Evolutionary conservation across 2,797 vertebrate genomes (phyloP), one percentile per base, ranked within the genome.

Genomic region (Danio choprae): DNA sequence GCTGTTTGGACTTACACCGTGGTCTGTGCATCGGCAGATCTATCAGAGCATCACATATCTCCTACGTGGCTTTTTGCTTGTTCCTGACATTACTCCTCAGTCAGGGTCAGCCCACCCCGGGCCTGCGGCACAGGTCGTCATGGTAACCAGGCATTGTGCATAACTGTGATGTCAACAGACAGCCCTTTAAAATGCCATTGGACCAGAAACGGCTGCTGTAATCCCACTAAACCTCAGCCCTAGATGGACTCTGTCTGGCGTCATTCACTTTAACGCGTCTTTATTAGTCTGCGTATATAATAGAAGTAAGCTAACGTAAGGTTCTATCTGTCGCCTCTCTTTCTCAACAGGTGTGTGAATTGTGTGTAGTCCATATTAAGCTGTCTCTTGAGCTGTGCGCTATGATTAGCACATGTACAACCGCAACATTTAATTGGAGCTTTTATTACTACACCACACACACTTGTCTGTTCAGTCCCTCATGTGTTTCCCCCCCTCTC

Each of bases 341-440:
- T 43, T 78, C 15, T 48, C 44, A 76, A 81, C 80, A 86, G 68
- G 81, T 87, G 87, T 81, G 74, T 88, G 81, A 84, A 79, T 81
- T 71, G 83, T 80, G 69, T 80, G 81, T 77, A 69, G 63, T 82
- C 71, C 55, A 77, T 67, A 46, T 80, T 79, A 82, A 84, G 86
- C 16, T 12, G 22, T 80, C 58, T 78, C 60, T 20, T 67, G 59
- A 68, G 71, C 22, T 73, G 41, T 22, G 59, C 58, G 81, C 79
- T 87, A 73, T 85, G 80, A 86, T 88, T 89, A 80, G 76, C 12
- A 7, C 73, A 29, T 11, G 43, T 58, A 74, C 65, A 55, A 36
- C 58, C 55, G 43, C 69, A 44, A 51, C 22, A 20, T 65, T 77
- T 74, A 80, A 82, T 80, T 81, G 58, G 22, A 88, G 85, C 78